Evolutionary conservation across 2,113 vertebrate species (phyloP), one percentile per base, ranked within the genome.

Genomic region (Atractosteus spatula): DNA sequence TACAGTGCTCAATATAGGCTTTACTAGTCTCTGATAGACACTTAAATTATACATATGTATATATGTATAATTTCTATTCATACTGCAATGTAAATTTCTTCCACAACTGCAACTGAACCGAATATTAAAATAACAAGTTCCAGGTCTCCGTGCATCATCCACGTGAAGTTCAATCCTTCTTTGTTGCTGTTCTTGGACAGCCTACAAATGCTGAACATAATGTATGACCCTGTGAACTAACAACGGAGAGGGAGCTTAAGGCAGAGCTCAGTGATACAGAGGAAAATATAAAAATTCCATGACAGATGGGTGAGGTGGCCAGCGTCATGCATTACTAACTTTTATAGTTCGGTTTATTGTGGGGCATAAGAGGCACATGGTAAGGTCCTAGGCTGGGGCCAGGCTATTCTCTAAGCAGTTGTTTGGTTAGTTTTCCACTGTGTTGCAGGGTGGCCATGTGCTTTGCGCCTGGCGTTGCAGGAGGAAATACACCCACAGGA

Each of bases 161-260:
- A 72, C 69, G 54, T 63, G 4, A 63, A 62, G 56, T 12, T 11
- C 41, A 63, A 47, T 65, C 55, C 72, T 2, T 10, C 44, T 45
- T 43, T 62, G 69, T 66, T 80, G 80, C 83, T 85, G 80, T 71
- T 75, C 55, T 85, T 84, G 85, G 81, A 85, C 67, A 55, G 44
- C 55, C 74, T 75, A 64, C 80, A 79, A 75, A 71, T 42, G 61
- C 75, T 55, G 77, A 45, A 68, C 68, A 79, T 72, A 73, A 69
- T 42, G 45, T 64, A 74, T 71, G 72, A 84, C 75, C 80, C 71
- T 45, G 43, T 76, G 71, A 80, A 74, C 79, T 71, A 71, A 10
- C 7, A 64, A 63, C 66, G 69, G 1, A 7, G 62, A 70, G 66
- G 68, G 73, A 77, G 65, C 62, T 59, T 72, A 43, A 47, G 69